Evolutionary conservation across 1,140 invertebrate genomes (phyloP).

Genomic region (Drosophila ambigua): DNA sequence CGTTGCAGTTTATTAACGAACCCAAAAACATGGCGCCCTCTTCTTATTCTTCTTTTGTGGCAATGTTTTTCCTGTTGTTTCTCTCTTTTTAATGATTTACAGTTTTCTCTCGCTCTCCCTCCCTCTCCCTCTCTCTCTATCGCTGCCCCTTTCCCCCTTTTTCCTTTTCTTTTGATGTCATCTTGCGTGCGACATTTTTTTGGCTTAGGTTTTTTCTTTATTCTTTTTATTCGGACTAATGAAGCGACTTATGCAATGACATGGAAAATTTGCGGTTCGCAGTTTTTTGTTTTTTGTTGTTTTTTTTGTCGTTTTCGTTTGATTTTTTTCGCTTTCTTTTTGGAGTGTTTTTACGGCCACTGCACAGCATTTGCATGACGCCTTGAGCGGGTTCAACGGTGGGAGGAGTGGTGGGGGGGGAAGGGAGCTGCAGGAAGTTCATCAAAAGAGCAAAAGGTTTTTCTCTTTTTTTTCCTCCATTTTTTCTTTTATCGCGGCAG

Average conservation of each 20-base stretch:
- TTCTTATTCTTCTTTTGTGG: constrained; percentile 17
- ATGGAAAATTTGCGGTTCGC: constrained; percentile 74
- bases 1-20: constrained; percentile 78
- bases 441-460: constrained; percentile 44
- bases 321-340: constrained; percentile 40
- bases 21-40: constrained; percentile 74
- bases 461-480: not conserved
- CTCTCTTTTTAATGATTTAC: constrained; percentile 65
- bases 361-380: constrained; percentile 68
- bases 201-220: constrained; percentile 20
- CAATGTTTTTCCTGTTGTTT: constrained; percentile 42
- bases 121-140: not conserved
- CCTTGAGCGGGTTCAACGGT: constrained; percentile 2
- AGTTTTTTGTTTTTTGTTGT: constrained; percentile 27
- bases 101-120: constrained; percentile 6
- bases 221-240: constrained; percentile 63
- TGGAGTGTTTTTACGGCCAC: constrained; percentile 58
- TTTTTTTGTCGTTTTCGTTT: constrained; percentile 18
- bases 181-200: constrained; percentile 51
- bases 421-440: not conserved
- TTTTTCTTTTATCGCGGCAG: not conserved
- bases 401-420: not conserved
- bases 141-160: constrained; percentile 23
- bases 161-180: constrained; percentile 62
- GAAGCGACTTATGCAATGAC: constrained; percentile 80